These are phyloP conservation scores for Drosophila villosipedis DNA, from an alignment of 2,888 invertebrate species.

Conservation along the genomic window DNA sequence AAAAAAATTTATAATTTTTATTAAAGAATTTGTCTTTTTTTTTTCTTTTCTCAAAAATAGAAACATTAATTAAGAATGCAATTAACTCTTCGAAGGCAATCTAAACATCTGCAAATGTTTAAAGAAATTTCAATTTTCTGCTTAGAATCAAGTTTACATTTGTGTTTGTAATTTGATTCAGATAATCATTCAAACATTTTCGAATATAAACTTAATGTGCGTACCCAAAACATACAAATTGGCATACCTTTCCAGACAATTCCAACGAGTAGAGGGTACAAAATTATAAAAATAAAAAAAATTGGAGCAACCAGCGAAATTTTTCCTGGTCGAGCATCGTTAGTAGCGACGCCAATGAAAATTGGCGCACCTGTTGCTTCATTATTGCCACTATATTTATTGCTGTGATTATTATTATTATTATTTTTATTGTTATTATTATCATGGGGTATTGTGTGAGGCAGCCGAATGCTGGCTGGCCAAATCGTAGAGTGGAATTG, in stretches of 20 bases:
- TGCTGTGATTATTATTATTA: slow-evolving; percentile 20
- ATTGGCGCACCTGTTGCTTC: slow-evolving; percentile 34
- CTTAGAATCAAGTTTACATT: not conserved
- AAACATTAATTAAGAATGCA: not conserved
- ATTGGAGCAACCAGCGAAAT: slow-evolving; percentile 33
- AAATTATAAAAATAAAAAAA: not conserved
- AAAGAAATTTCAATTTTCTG: not conserved
- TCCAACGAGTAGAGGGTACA: not conserved
- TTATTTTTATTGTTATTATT: not conserved
- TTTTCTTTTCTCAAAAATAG: not conserved
- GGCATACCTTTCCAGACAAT: not conserved
- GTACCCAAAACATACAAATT: not conserved
- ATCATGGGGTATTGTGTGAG: slow-evolving; percentile 26
- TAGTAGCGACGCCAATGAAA: slow-evolving; percentile 20
- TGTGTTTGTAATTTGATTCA: not conserved
- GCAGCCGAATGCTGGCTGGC: slow-evolving; percentile 14
- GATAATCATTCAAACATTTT: not conserved
- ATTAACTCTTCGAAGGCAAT: not conserved
- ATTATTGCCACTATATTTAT: slow-evolving; percentile 18
- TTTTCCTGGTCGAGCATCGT: slow-evolving; percentile 2
- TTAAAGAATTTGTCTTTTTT: not conserved
- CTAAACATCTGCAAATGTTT: not conserved
- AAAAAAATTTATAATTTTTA: not conserved
- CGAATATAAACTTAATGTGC: not conserved
- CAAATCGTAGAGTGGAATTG: not conserved